phyloP scores from a whole-genome alignment of 1,140 invertebrate genomes.

The Bacillus rossius region DNA sequence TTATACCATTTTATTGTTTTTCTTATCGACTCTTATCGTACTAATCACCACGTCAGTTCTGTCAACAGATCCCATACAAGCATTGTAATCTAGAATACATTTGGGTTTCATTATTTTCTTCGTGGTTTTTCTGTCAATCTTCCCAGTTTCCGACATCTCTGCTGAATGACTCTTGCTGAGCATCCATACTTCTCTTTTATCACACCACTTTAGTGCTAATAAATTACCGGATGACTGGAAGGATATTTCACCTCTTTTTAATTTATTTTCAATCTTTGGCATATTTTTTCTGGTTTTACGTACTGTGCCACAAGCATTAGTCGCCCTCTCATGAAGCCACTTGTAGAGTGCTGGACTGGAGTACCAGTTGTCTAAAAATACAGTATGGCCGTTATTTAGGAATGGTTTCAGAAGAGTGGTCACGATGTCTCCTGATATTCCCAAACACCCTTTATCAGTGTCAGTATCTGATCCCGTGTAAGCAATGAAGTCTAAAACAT shows the following conservation, averaged over 20 bases:
- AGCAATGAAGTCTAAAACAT: conserved; percentile 7
- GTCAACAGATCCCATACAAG: conserved; percentile 29
- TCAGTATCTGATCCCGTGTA: not conserved
- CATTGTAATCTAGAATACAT: conserved; percentile 29
- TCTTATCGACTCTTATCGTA: conserved; percentile 11
- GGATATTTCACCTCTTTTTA: conserved; percentile 11
- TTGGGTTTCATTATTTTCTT: conserved; percentile 23
- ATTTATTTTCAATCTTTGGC: conserved; percentile 19
- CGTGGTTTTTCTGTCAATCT: conserved; percentile 15
- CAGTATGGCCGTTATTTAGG: not conserved
- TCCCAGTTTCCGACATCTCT: conserved; percentile 12
- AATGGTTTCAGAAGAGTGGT: not conserved
- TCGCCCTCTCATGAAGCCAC: not conserved
- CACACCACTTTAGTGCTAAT: conserved; percentile 20
- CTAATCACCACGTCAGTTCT: conserved; percentile 18
- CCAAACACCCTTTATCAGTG: not conserved
- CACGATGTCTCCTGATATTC: not conserved
- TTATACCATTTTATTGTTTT: conserved; percentile 29
- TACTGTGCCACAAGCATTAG: conserved; percentile 25
- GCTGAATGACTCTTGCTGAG: conserved; percentile 14
- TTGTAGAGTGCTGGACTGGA: not conserved
- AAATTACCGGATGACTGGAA: conserved; percentile 2
- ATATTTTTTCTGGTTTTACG: conserved; percentile 23
- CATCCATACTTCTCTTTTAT: conserved; percentile 22
- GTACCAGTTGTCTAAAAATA: not conserved